Conservation (phyloP, 2,888 invertebrate genomes). For the Camponotus fellah region DNA sequence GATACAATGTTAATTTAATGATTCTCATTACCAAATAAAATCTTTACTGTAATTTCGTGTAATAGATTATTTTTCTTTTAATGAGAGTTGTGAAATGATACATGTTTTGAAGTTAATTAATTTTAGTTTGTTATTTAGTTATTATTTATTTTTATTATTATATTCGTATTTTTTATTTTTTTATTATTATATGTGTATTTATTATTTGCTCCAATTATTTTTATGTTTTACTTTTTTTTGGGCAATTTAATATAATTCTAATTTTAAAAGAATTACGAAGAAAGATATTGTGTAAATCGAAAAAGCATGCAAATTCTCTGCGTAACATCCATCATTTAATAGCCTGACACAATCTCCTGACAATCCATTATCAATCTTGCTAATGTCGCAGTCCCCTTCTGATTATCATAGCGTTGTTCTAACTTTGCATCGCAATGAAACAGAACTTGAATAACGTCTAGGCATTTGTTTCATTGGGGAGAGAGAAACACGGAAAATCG, state of each 20-base stretch:
- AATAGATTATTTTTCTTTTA: constrained; percentile 20
- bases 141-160: background rate
- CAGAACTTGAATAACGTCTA: constrained; percentile 66
- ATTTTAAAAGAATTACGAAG: constrained; percentile 6
- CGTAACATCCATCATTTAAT: constrained; percentile 64
- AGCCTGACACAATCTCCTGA: constrained; percentile 66
- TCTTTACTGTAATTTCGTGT: constrained; percentile 9
- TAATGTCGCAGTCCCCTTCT: constrained; percentile 71
- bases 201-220: constrained; percentile 7
- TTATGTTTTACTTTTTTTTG: background rate
- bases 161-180: background rate
- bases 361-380: constrained; percentile 79
- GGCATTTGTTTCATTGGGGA: constrained; percentile 62
- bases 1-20: constrained; percentile 74
- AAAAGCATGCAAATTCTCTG: constrained; percentile 62
- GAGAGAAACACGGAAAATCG: constrained; percentile 42
- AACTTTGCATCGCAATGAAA: constrained; percentile 68
- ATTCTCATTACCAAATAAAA: constrained; percentile 71
- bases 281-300: constrained; percentile 28
- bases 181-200: background rate
- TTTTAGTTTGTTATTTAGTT: constrained; percentile 25
- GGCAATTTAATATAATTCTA: constrained; percentile 14
- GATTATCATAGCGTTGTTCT: constrained; percentile 74
- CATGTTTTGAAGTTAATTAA: constrained; percentile 38
- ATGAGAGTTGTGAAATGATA: background rate